Conservation (phyloP, 2,797 vertebrate species). For the Ciconia nigra region DNA sequence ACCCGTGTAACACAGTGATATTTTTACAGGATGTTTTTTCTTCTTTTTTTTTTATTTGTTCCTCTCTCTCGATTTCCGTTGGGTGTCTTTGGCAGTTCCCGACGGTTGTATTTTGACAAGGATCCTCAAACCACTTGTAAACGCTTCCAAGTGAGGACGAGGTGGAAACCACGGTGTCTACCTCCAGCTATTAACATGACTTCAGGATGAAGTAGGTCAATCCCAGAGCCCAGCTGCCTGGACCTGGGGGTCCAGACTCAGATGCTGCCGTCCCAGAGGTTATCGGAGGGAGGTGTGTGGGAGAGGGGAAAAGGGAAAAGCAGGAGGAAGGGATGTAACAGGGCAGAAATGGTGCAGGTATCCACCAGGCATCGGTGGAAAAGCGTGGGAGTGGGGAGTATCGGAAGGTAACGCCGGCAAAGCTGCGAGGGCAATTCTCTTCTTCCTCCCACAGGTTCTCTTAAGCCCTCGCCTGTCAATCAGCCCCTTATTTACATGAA, state of each 20-base stretch:
- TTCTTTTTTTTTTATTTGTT: neutral
- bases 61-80: neutral
- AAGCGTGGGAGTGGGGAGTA: neutral
- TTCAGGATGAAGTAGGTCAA: neutral
- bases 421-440: neutral
- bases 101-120: neutral
- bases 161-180: neutral
- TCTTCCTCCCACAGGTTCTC: neutral
- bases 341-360: neutral
- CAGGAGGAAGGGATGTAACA: neutral
- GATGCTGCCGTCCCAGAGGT: neutral
- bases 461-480: conserved; percentile 1
- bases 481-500: conserved; percentile 35
- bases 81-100: neutral
- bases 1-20: neutral
- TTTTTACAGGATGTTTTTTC: neutral
- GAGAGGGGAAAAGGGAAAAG: too few species aligned
- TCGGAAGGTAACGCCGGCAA: neutral
- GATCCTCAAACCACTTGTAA: neutral
- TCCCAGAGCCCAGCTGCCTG: neutral
- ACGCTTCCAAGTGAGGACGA: neutral
- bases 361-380: neutral
- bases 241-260: neutral
- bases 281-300: rapidly evolving
- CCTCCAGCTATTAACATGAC: neutral